Evolutionary conservation across 2,888 invertebrate genomes (phyloP).

Genomic region (Sthenelais limicola): DNA sequence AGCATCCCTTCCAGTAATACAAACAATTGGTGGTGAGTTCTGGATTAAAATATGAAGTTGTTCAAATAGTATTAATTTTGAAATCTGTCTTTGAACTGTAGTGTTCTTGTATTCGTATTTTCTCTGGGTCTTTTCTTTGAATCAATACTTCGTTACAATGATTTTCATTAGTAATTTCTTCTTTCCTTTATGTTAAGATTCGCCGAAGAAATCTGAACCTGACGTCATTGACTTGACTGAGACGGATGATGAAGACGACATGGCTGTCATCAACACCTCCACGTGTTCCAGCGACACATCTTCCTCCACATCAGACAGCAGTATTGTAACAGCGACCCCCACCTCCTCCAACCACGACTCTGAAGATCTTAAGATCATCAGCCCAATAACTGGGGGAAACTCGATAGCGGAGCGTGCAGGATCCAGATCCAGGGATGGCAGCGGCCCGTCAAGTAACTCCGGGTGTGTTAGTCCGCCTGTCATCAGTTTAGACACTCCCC

Average conservation of each 20-base stretch:
- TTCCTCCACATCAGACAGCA: slow-evolving; percentile 1
- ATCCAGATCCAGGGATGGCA: slow-evolving; percentile 21
- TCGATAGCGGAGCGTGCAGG: neutral
- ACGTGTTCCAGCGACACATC: slow-evolving; percentile 21
- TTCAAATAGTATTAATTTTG: no score
- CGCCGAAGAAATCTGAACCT: slow-evolving; percentile 41
- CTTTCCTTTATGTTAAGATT: neutral
- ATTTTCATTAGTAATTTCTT: neutral
- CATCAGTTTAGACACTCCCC: slow-evolving; percentile 49
- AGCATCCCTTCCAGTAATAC: slow-evolving; percentile 8
- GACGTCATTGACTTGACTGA: slow-evolving; percentile 52
- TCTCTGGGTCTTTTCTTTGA: neutral
- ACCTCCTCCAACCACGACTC: slow-evolving; percentile 24
- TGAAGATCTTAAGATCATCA: slow-evolving; percentile 34
- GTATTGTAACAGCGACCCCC: neutral
- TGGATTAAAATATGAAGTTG: neutral
- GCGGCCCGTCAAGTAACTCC: slow-evolving; percentile 1
- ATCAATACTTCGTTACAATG: neutral
- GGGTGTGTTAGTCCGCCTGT: slow-evolving; percentile 48
- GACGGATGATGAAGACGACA: slow-evolving; percentile 48
- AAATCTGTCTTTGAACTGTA: neutral
- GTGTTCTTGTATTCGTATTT: neutral
- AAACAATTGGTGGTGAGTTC: slow-evolving; percentile 43
- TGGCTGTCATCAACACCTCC: slow-evolving; percentile 16
- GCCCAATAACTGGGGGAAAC: slow-evolving; percentile 15